Base-by-base conservation (phyloP, 2,113 vertebrate species). In the Colossoma macropomum region DNA sequence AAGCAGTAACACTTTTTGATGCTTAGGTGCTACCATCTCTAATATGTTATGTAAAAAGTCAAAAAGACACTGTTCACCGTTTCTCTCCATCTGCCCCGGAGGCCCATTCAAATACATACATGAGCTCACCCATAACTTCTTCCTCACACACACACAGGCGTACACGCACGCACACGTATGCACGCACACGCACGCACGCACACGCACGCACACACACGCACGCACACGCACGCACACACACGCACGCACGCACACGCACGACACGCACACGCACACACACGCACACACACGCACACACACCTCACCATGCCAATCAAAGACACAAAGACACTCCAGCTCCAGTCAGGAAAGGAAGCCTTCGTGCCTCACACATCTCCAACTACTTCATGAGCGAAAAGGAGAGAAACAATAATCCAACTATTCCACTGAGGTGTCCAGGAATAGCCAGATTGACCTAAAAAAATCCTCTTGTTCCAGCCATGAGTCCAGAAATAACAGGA, bases 41-140 rank as follows among this genome's bases (percentile, higher is more conserved):
- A 3, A 27, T 28, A 25, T 62, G 27, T 48, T 34, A 28, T 30
- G 27, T 72, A 71, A 68, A 79, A 23, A n/a, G 32, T 50, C 50
- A 32, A 34, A 30, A 81, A 62, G 41, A 81, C 59, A 34, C 77
- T 52, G 69, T 81, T 91, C 86, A 89, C 88, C 89, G 80, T 75
- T 85, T 85, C 86, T 85, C 77, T 90, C 92, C 84, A 74, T 84
- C 77, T 80, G 88, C 88, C 89, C 91, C 69, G 87, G 73, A 84
- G 86, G 88, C 80, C 91, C 90, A 88, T 81, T 81, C 59, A 74
- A 60, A 48, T 34, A 15, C 41, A 69, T 65, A 59, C 13, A 16
- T 75, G 73, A 76, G 63, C 74, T 1, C 52, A 59, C 62, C 73
- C 48, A 59, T n/a, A 25, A 25, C 34, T 60, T 76, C 62, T 70